These are phyloP conservation scores for Drosophila serrata DNA, from an alignment of 1,140 invertebrate species.

Conservation along the genomic window DNA sequence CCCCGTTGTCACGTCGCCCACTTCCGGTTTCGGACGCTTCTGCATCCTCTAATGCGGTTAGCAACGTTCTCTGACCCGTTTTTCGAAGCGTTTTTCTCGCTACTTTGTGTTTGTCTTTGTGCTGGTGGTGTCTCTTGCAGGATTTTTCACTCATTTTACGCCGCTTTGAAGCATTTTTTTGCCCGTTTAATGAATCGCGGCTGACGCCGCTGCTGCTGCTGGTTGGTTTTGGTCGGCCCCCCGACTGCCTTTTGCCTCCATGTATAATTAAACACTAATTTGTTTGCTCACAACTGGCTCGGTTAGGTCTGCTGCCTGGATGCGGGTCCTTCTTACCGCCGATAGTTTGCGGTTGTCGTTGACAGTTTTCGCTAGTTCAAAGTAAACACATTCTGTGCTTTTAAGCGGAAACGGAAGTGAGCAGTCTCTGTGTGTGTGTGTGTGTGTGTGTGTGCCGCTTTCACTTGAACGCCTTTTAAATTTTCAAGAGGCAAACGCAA, in stretches of 20 bases:
- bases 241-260: conserved; percentile 30
- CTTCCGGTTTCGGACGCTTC: conserved; percentile 58
- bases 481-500: conserved; percentile 61
- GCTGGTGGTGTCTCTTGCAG: conserved; percentile 22
- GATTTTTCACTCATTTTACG: conserved; percentile 60
- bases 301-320: conserved; percentile 38
- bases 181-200: conserved; percentile 26
- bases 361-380: conserved; percentile 76
- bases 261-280: conserved; percentile 80
- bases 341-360: conserved; percentile 69
- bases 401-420: conserved; percentile 73
- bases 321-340: conserved; percentile 46
- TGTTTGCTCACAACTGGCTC: conserved; percentile 65
- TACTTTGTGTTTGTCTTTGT: conserved; percentile 32
- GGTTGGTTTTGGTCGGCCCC: conserved; percentile 15
- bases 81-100: conserved; percentile 33
- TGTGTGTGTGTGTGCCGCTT: conserved; percentile 46
- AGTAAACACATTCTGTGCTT: conserved; percentile 71
- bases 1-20: conserved; percentile 38
- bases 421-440: conserved; percentile 1
- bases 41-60: conserved; percentile 60
- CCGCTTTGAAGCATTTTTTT: conserved; percentile 58
- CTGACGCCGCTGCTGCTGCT: conserved; percentile 1
- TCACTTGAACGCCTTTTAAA: conserved; percentile 82
- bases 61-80: conserved; percentile 29